phyloP scores from a whole-genome alignment of 37 sponge, comb jelly and placozoan species.

The Mnemiopsis leidyi region DNA sequence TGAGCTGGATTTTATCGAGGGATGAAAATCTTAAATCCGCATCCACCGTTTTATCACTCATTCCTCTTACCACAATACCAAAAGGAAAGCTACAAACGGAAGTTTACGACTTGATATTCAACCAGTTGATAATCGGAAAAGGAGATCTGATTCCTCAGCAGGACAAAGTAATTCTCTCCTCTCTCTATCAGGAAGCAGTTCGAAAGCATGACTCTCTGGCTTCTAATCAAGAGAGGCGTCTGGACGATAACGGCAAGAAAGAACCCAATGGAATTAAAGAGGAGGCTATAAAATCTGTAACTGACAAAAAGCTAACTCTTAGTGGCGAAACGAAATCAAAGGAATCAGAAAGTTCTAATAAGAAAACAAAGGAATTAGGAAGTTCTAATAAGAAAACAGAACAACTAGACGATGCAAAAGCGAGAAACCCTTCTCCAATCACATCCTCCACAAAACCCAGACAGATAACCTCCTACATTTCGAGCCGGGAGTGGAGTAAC shows the following conservation, averaged over 20 bases:
- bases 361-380: neutral
- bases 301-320: no score
- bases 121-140: conserved; percentile 37
- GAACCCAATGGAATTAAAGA: no score
- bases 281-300: no score
- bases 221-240: neutral
- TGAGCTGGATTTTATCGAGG: neutral
- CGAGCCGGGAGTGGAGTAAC: conserved; percentile 6
- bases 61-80: neutral
- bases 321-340: neutral
- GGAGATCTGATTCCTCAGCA: neutral
- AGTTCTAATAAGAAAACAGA: neutral
- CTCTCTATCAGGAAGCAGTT: conserved; percentile 28
- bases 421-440: neutral
- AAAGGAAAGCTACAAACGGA: neutral
- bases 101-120: conserved; percentile 42
- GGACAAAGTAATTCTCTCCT: neutral
- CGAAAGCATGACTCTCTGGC: neutral
- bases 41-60: neutral
- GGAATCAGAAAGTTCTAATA: neutral
- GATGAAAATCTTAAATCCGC: neutral
- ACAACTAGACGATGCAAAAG: neutral
- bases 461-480: neutral
- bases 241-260: neutral
- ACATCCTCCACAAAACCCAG: neutral